Evolutionary conservation across 2,113 vertebrate genomes (phyloP).

Genomic region (Heloderma charlesbogerti): DNA sequence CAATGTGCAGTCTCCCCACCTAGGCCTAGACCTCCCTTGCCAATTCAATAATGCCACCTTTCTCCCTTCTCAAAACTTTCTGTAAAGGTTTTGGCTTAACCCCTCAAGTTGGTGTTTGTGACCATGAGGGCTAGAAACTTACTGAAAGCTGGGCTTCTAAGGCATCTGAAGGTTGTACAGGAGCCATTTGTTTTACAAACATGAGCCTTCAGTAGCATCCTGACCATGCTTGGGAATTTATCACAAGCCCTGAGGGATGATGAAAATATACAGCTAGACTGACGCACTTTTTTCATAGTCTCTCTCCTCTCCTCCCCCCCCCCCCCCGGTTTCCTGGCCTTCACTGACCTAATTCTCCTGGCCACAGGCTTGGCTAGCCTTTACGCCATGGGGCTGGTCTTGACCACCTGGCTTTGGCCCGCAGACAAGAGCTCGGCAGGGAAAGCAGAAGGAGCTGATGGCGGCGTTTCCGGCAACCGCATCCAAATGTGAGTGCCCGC

Average conservation of each 20-base stretch:
- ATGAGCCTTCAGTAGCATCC: too few relatives aligned
- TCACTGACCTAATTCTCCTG: background rate
- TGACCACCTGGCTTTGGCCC: conserved; percentile 81
- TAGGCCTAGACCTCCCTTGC: background rate
- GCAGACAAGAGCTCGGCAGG: conserved; percentile 59
- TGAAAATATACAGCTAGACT: rapidly evolving
- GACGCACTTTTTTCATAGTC: background rate
- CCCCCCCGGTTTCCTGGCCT: background rate
- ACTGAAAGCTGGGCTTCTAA: background rate
- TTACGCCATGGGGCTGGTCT: conserved; percentile 82
- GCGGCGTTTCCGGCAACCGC: conserved; percentile 70
- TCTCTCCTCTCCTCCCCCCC: background rate
- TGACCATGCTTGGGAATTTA: background rate
- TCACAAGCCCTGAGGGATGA: too few relatives aligned
- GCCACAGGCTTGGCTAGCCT: conserved; percentile 81
- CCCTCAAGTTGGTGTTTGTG: background rate
- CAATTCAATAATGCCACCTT: background rate
- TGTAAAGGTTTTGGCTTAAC: background rate
- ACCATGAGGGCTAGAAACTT: background rate
- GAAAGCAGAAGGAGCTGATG: conserved; percentile 64
- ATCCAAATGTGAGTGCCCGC: conserved; percentile 62
- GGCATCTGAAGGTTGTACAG: too few relatives aligned
- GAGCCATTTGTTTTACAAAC: background rate
- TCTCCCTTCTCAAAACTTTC: background rate
- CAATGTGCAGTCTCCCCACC: background rate